phyloP scores from a whole-genome alignment of 2,113 vertebrate genomes.

The Lethenteron camtschaticum region DNA sequence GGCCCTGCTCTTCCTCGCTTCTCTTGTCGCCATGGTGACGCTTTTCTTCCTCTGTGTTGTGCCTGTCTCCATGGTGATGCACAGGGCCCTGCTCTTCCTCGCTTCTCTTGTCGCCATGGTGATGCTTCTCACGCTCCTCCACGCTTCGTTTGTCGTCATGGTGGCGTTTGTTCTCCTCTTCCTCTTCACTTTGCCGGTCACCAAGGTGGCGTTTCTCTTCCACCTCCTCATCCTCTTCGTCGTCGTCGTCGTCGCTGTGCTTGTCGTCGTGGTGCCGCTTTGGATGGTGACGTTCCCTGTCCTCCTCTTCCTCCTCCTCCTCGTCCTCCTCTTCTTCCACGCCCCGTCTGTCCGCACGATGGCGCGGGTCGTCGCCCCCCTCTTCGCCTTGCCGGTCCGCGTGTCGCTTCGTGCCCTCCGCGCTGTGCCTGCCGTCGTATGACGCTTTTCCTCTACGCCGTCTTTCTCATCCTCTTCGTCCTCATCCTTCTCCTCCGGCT shows the following conservation, averaged over 20 bases:
- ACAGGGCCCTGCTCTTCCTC: conserved; percentile 14
- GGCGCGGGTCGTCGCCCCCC: conserved; percentile 11
- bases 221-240: conserved; percentile 14
- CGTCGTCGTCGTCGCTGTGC: background rate
- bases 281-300: conserved; percentile 7
- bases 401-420: conserved; percentile 10
- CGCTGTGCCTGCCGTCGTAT: conserved; percentile 7
- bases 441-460: conserved; percentile 12
- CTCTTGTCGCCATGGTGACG: conserved; percentile 9
- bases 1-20: conserved; percentile 4
- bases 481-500: conserved; percentile 14
- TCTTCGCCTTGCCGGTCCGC: conserved; percentile 14
- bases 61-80: conserved; percentile 15
- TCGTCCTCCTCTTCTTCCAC: conserved; percentile 12
- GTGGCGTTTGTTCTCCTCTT: conserved; percentile 9
- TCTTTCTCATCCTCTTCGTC: conserved; percentile 17
- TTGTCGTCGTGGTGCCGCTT: conserved; percentile 7
- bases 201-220: conserved; percentile 16
- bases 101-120: conserved; percentile 11
- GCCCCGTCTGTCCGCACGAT: conserved; percentile 11
- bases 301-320: conserved; percentile 1
- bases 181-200: conserved; percentile 10
- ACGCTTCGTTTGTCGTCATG: conserved; percentile 16
- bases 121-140: conserved; percentile 17
- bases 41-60: conserved; percentile 10